Conservation (phyloP, 2,113 vertebrate species). For the Capricornis sumatraensis region DNA sequence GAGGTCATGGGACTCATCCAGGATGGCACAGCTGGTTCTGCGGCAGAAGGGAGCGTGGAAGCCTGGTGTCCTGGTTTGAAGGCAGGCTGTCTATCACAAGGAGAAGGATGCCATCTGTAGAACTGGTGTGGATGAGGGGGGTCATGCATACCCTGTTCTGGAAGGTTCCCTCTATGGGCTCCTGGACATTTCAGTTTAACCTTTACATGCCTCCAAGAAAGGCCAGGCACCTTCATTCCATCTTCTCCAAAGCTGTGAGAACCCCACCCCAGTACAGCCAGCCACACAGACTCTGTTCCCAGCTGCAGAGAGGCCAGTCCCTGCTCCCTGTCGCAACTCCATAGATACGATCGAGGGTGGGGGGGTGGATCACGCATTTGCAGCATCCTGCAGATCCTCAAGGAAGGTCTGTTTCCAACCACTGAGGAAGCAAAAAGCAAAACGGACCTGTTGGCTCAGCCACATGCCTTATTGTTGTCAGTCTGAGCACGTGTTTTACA, state of each 20-base stretch:
- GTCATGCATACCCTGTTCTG: not conserved
- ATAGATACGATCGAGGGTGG: fast-evolving
- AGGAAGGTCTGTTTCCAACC: constrained; percentile 35
- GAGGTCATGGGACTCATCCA: not conserved
- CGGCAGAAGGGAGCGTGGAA: not conserved
- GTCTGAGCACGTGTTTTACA: constrained; percentile 68
- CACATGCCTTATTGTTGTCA: constrained; percentile 55
- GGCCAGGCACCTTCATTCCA: not conserved
- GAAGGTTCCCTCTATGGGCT: not conserved
- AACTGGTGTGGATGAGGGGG: too few relatives aligned
- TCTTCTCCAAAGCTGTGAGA: not conserved
- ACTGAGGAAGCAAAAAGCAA: constrained; percentile 36
- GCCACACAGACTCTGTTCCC: not conserved
- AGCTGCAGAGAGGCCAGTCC: not conserved
- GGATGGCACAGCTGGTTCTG: not conserved
- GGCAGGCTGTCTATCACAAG: not conserved
- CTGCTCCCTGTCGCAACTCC: fast-evolving
- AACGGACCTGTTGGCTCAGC: constrained; percentile 38
- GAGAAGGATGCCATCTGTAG: not conserved
- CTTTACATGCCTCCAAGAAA: not conserved
- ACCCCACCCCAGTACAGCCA: too few relatives aligned
- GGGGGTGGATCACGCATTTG: not conserved
- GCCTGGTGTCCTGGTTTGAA: not conserved
- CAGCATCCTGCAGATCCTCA: not conserved
- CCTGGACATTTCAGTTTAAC: not conserved